Evolutionary conservation across 2,113 vertebrate genomes (phyloP).

Genomic region (Actinemys pallida): DNA sequence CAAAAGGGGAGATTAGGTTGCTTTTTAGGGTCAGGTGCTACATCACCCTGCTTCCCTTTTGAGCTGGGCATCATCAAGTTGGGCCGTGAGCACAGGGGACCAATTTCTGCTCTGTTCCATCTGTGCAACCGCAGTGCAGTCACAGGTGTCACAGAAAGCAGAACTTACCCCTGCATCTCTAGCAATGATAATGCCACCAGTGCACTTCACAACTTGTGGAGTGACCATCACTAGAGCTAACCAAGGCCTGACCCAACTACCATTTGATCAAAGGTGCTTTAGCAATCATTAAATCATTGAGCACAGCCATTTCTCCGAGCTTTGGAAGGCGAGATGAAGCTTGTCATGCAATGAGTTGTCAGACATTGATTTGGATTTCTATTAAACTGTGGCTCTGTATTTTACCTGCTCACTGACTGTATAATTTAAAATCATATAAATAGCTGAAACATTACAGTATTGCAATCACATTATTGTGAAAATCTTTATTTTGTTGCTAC

Average conservation of each 20-base stretch:
- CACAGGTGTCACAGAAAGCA: not conserved
- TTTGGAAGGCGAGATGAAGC: conserved; percentile 36
- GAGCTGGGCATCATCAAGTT: not conserved
- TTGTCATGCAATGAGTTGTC: not conserved
- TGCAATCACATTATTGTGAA: conserved; percentile 77
- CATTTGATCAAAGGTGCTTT: not conserved
- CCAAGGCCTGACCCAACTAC: not conserved
- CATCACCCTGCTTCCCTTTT: not conserved
- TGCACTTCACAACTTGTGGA: not conserved
- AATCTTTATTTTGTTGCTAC: conserved; percentile 76
- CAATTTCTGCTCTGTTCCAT: not conserved
- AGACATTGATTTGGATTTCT: conserved; percentile 65
- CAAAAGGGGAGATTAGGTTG: not conserved
- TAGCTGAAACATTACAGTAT: conserved; percentile 78
- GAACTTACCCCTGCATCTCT: not conserved
- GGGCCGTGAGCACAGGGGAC: not conserved
- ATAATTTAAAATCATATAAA: conserved; percentile 78
- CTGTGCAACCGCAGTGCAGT: not conserved
- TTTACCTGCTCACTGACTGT: conserved; percentile 80
- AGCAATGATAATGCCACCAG: not conserved
- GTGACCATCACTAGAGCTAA: not conserved
- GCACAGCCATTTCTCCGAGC: not conserved
- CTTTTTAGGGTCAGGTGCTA: not conserved
- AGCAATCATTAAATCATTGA: not conserved
- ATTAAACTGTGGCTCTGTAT: conserved; percentile 77